Percentiles rank a stretch among this genome's conserved stretches.
Conservation (phyloP, 2,888 invertebrate genomes). For the Thecophora atra region DNA sequence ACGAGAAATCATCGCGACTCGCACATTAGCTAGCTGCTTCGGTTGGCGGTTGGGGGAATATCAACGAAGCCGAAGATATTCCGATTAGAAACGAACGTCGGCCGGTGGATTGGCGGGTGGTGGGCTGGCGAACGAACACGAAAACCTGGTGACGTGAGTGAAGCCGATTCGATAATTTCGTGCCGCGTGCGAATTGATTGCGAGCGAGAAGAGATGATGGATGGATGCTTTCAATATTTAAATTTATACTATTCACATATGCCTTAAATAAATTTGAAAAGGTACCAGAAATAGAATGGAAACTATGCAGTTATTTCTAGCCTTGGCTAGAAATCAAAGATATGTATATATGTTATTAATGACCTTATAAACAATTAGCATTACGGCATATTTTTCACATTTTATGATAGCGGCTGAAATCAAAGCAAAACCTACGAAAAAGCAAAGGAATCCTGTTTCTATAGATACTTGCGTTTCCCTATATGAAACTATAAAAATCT, state of each 20-base stretch:
- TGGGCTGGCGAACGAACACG: conserved; percentile 1
- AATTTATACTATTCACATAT: neutral
- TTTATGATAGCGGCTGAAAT: neutral
- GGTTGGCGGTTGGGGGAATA: conserved; percentile 1
- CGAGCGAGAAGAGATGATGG: neutral
- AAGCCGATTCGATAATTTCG: conserved; percentile 41
- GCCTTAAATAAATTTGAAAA: neutral
- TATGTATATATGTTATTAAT: neutral
- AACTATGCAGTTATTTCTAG: neutral
- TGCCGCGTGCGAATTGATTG: conserved; percentile 46
- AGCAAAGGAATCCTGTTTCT: too few relatives aligned
- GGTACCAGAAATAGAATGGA: too few relatives aligned
- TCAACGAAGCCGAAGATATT: too few relatives aligned
- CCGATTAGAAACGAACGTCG: too few relatives aligned
- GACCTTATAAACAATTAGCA: neutral
- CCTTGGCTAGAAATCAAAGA: too few relatives aligned
- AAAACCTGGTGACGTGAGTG: conserved; percentile 32
- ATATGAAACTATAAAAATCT: too few relatives aligned
- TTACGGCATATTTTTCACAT: neutral
- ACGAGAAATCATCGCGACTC: neutral
- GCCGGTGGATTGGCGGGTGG: conserved; percentile 7
- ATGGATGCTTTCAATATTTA: neutral
- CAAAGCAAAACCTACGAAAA: too few relatives aligned
- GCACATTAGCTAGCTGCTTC: neutral
- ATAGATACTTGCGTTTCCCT: too few relatives aligned